Conservation (phyloP, 2,113 vertebrate genomes). For the Petrocephalus zakoni region DNA sequence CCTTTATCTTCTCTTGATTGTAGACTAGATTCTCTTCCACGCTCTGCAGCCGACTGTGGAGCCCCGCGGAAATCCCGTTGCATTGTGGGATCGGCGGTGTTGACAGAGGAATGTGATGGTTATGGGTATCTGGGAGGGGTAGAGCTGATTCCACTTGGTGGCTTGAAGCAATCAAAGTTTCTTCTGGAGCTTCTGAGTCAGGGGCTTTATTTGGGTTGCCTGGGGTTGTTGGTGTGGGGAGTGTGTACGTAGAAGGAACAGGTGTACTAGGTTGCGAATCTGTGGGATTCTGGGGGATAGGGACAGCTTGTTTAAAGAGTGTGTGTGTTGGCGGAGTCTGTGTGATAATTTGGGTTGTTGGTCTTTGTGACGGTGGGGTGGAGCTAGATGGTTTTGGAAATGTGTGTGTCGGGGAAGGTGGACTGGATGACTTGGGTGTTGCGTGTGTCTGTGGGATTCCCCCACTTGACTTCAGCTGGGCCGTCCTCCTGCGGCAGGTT, state of each 20-base stretch:
- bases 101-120: not conserved
- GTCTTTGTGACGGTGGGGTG: not conserved
- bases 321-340: slow-evolving; percentile 37
- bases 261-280: not conserved
- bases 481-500: slow-evolving; percentile 50
- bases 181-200: not conserved
- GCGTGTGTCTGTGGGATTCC: slow-evolving; percentile 52
- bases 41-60: slow-evolving; percentile 78
- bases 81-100: slow-evolving; percentile 53
- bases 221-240: slow-evolving; percentile 19
- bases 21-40: slow-evolving; percentile 90
- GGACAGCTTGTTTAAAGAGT: slow-evolving; percentile 31
- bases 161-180: not conserved
- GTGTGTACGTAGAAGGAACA: slow-evolving; percentile 11
- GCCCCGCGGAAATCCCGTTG: slow-evolving; percentile 62
- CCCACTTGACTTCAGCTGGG: slow-evolving; percentile 53
- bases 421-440: slow-evolving; percentile 35
- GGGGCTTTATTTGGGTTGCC: not conserved
- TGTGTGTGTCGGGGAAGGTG: not conserved
- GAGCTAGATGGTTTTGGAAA: not conserved
- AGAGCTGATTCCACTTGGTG: not conserved
- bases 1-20: slow-evolving; percentile 98
- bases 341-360: not conserved
- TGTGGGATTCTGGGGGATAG: not conserved
- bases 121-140: not conserved